phyloP scores from a whole-genome alignment of 2,113 vertebrate genomes.

The Mionectes macconnelli region DNA sequence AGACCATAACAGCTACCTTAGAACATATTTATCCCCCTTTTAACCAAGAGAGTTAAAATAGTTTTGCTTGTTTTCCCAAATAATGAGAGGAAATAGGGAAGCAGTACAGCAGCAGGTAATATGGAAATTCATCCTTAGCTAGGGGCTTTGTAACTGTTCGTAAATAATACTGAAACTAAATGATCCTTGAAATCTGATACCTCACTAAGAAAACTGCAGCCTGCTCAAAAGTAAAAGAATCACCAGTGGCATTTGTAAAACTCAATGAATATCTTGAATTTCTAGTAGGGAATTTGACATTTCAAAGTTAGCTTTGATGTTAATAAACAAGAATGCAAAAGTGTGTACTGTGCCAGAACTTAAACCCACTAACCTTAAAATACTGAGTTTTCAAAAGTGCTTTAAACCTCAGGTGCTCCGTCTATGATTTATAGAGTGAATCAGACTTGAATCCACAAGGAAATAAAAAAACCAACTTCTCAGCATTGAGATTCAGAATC shows the following conservation, averaged over 20 bases:
- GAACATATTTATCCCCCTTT: not conserved
- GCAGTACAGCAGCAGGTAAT: not conserved
- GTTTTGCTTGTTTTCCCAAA: not conserved
- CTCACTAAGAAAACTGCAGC: constrained; percentile 54
- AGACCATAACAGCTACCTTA: not conserved
- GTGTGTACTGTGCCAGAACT: not conserved
- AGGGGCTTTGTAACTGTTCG: not conserved
- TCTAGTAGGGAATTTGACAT: constrained; percentile 38
- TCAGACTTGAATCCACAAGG: not conserved
- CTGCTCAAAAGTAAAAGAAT: constrained; percentile 41
- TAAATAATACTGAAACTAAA: constrained; percentile 54
- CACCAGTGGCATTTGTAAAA: constrained; percentile 54
- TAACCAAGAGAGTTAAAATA: not conserved
- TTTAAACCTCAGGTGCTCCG: not conserved
- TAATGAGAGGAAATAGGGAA: constrained; percentile 12
- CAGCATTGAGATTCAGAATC: not conserved
- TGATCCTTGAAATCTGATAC: constrained; percentile 38
- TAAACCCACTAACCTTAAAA: constrained; percentile 14
- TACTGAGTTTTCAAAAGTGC: not conserved
- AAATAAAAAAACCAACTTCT: not conserved
- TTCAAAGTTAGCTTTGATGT: constrained; percentile 60
- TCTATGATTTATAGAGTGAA: not conserved
- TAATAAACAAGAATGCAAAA: constrained; percentile 37
- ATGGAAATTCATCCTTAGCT: constrained; percentile 52
- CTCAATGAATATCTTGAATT: constrained; percentile 49